A percentile compares a stretch with the other conserved stretches of the same genome.
phyloP scores from a whole-genome alignment of 2,888 invertebrate species.

The Boloria euphrosyne region DNA sequence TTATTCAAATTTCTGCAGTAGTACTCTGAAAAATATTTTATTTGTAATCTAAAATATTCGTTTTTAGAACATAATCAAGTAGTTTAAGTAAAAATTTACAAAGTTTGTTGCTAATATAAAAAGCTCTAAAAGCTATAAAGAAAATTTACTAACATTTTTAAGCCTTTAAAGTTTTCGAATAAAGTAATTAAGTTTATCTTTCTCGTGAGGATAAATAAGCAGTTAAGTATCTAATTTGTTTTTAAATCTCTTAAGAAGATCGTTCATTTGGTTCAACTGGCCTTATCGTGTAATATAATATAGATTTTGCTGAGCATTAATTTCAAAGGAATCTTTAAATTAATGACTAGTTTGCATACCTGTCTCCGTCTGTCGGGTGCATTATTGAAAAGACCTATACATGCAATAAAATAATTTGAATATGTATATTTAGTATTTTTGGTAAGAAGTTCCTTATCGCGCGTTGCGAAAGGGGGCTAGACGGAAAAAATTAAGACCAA shows the following conservation, averaged over 20 bases:
- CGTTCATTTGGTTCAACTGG: slow-evolving; percentile 6
- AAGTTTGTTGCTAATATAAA: slow-evolving; percentile 1
- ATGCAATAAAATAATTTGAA: too few species aligned
- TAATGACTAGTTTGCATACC: too few species aligned
- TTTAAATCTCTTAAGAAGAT: slow-evolving; percentile 19
- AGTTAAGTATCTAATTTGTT: slow-evolving; percentile 21
- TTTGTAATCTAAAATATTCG: background rate
- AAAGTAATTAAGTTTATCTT: slow-evolving; percentile 24
- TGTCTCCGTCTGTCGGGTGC: too few species aligned
- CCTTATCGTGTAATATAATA: background rate
- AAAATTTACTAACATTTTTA: slow-evolving; percentile 19
- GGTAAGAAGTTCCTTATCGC: too few species aligned
- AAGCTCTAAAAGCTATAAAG: slow-evolving; percentile 11
- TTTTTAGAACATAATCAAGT: background rate
- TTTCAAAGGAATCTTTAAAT: too few species aligned
- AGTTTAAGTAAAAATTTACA: background rate
- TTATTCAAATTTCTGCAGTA: too few species aligned
- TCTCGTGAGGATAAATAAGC: slow-evolving; percentile 21
- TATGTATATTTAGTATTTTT: too few species aligned
- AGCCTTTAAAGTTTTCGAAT: slow-evolving; percentile 21
- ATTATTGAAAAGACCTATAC: too few species aligned
- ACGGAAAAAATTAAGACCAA: too few species aligned
- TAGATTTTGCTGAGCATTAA: background rate
- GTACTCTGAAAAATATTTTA: too few species aligned
- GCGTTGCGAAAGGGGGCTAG: too few species aligned